Evolutionary conservation across 2,797 vertebrate species (phyloP).

Genomic region (Acanthurus leucopareius): DNA sequence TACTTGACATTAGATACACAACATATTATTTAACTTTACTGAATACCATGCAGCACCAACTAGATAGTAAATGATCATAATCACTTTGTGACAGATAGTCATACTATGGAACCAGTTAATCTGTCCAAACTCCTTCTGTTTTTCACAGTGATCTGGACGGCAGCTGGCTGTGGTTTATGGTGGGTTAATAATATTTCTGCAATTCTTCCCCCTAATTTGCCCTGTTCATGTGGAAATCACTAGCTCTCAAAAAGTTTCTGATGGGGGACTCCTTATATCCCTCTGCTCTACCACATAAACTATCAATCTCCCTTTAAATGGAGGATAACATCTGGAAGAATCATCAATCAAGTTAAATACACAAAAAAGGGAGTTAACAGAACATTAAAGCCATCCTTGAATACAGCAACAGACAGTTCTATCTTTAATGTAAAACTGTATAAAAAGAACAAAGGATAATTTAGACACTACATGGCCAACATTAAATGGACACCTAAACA

Average conservation of each 20-base stretch:
- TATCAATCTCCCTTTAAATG: neutral
- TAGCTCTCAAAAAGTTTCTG: neutral
- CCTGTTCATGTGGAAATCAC: constrained; percentile 44
- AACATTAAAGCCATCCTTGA: neutral
- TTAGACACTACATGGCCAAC: neutral
- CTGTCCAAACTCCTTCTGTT: neutral
- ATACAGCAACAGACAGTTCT: neutral
- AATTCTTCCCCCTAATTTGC: constrained; percentile 54
- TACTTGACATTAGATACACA: constrained; percentile 7
- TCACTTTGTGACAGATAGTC: constrained; percentile 16
- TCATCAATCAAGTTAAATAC: neutral
- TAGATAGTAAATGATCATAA: neutral
- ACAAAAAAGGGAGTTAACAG: neutral
- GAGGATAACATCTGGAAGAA: constrained; percentile 10
- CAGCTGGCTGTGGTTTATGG: constrained; percentile 37
- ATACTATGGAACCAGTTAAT: neutral
- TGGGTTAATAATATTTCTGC: constrained; percentile 51
- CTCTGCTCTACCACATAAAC: constrained; percentile 15
- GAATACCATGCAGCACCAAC: constrained; percentile 6
- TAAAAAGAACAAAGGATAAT: neutral
- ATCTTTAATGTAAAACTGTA: neutral
- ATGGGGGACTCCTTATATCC: constrained; percentile 2
- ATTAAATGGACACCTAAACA: neutral
- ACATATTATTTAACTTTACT: neutral
- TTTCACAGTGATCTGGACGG: neutral